Percentiles rank a stretch among this genome's conserved stretches.
Conservation (phyloP, 2,888 invertebrate species). For the Caenorhabditis macrosperma region DNA sequence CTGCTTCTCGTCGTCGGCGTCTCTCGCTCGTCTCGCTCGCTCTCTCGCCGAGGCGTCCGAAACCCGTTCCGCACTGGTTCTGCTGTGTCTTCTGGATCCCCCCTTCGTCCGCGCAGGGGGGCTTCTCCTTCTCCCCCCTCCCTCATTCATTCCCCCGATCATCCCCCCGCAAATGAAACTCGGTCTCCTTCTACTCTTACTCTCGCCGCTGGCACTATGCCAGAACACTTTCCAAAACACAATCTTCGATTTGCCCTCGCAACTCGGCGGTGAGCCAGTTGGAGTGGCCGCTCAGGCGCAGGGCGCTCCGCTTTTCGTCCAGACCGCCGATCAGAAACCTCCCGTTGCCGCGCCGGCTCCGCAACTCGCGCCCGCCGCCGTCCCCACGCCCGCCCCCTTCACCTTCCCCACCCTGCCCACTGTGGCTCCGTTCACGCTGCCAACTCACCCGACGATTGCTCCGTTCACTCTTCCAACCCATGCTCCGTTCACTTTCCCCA, state of each 20-base stretch:
- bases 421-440: constrained; percentile 59
- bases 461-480: constrained; percentile 61
- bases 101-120: neutral
- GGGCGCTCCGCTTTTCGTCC: constrained; percentile 45
- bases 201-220: constrained; percentile 12
- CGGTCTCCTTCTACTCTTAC: constrained; percentile 9
- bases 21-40: neutral
- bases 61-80: constrained; percentile 57
- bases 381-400: constrained; percentile 46
- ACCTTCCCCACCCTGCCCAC: constrained; percentile 51
- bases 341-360: constrained; percentile 17
- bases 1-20: neutral
- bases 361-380: constrained; percentile 16
- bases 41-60: too few species aligned
- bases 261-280: constrained; percentile 52
- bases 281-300: constrained; percentile 53
- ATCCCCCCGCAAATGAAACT: neutral
- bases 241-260: constrained; percentile 57
- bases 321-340: constrained; percentile 31
- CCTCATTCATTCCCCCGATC: neutral
- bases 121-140: neutral
- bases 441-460: constrained; percentile 55
- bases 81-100: neutral
- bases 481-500: constrained; percentile 64
- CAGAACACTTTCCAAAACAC: constrained; percentile 58